phyloP scores from a whole-genome alignment of 2,888 invertebrate species.

The Deroplatys truncata region DNA sequence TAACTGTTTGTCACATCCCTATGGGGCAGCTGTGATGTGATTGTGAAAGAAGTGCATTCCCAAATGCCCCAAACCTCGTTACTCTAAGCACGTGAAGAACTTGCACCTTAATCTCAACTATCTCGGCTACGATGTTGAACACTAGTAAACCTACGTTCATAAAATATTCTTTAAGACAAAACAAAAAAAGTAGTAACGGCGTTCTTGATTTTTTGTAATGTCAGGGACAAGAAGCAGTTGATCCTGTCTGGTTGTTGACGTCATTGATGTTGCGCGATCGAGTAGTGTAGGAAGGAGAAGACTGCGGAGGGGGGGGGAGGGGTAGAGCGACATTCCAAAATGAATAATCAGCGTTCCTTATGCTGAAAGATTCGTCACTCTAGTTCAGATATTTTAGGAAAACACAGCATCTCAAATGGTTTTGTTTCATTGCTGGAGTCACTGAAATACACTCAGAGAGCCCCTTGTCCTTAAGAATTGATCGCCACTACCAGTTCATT shows the following conservation, averaged over 20 bases:
- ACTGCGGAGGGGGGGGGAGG: too few species aligned
- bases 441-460: not conserved
- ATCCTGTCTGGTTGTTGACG: not conserved
- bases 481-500: too few species aligned
- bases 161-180: not conserved
- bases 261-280: not conserved
- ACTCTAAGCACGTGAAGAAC: not conserved
- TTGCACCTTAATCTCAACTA: not conserved
- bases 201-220: slow-evolving; percentile 8
- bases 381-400: not conserved
- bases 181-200: not conserved
- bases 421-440: not conserved
- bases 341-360: not conserved
- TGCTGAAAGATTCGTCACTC: not conserved
- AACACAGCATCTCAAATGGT: not conserved
- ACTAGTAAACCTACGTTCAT: not conserved
- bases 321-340: not conserved
- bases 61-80: not conserved
- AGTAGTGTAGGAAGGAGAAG: not conserved
- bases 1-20: too few species aligned
- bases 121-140: not conserved
- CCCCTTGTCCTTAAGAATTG: too few species aligned
- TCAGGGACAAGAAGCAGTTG: slow-evolving; percentile 16
- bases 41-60: too few species aligned
- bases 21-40: too few species aligned